phyloP scores from a whole-genome alignment of 1,140 invertebrate species.

The Papilio machaon region DNA sequence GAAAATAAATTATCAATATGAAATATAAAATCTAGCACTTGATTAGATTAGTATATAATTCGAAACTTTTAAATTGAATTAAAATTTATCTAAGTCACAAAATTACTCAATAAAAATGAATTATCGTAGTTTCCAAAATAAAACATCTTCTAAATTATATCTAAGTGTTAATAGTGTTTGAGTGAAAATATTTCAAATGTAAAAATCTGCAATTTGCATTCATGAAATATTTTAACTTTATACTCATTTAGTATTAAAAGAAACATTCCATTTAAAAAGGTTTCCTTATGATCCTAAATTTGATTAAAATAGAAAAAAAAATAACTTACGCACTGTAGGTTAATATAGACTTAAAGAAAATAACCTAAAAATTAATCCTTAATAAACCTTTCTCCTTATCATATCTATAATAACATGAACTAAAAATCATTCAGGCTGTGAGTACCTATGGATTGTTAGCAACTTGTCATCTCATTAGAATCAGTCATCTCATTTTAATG shows the following conservation, averaged over 20 bases:
- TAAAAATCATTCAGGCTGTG: constrained; percentile 81
- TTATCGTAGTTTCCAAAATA: constrained; percentile 77
- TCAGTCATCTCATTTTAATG: constrained; percentile 47
- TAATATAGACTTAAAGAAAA: constrained; percentile 71
- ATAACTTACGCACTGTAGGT: constrained; percentile 80
- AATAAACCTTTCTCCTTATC: constrained; percentile 67
- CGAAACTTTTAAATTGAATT: constrained; percentile 70
- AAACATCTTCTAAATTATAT: constrained; percentile 79
- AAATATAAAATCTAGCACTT: constrained; percentile 74
- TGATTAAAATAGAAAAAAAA: constrained; percentile 75
- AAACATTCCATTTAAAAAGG: constrained; percentile 75
- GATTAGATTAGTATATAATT: constrained; percentile 76
- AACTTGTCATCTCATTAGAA: constrained; percentile 60
- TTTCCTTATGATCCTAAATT: constrained; percentile 72
- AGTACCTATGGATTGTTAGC: constrained; percentile 73
- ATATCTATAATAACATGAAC: constrained; percentile 73
- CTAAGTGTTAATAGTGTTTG: constrained; percentile 66
- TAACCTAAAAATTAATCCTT: constrained; percentile 72
- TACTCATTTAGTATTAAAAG: constrained; percentile 67
- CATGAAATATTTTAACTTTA: constrained; percentile 44
- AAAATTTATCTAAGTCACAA: constrained; percentile 71
- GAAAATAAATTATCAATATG: constrained; percentile 61
- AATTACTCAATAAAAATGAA: constrained; percentile 70
- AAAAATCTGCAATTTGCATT: constrained; percentile 26
- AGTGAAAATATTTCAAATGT: constrained; percentile 38